Percentiles rank a stretch among this genome's conserved stretches.
Evolutionary conservation across 2,113 vertebrate species (phyloP).

Genomic region (Dicaeum eximium): DNA sequence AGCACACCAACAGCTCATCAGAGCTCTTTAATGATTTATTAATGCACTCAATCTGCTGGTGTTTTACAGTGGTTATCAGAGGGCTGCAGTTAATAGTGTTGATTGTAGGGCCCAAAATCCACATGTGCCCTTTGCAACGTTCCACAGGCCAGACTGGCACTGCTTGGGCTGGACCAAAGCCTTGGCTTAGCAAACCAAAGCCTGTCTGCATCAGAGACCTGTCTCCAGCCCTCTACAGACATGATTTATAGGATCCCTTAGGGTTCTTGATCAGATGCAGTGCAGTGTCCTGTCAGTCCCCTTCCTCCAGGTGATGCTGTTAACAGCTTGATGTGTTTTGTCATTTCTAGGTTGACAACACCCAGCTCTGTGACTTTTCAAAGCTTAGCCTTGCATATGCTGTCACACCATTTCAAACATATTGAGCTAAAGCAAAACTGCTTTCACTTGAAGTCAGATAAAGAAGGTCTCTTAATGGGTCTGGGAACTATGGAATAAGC

Average conservation of each 20-base stretch:
- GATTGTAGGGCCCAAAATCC: background rate
- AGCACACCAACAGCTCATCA: background rate
- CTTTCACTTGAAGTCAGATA: background rate
- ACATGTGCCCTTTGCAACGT: background rate
- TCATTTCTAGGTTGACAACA: constrained; percentile 25
- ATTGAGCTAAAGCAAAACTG: background rate
- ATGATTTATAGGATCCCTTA: background rate
- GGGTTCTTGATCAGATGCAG: background rate
- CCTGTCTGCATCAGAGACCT: background rate
- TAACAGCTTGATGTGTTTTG: background rate
- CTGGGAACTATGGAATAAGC: background rate
- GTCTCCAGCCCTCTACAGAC: background rate
- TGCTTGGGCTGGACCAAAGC: background rate
- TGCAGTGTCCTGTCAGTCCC: background rate
- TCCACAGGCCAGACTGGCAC: background rate
- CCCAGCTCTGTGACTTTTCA: background rate
- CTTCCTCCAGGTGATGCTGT: background rate
- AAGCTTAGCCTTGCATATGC: background rate
- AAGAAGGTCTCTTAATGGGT: background rate
- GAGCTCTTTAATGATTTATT: constrained; percentile 30
- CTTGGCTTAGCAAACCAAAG: background rate
- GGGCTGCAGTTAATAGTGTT: background rate
- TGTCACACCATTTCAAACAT: background rate
- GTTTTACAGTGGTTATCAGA: background rate
- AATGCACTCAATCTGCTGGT: background rate